Conservation (phyloP, 2,797 vertebrate genomes). For the Ispidina picta region DNA sequence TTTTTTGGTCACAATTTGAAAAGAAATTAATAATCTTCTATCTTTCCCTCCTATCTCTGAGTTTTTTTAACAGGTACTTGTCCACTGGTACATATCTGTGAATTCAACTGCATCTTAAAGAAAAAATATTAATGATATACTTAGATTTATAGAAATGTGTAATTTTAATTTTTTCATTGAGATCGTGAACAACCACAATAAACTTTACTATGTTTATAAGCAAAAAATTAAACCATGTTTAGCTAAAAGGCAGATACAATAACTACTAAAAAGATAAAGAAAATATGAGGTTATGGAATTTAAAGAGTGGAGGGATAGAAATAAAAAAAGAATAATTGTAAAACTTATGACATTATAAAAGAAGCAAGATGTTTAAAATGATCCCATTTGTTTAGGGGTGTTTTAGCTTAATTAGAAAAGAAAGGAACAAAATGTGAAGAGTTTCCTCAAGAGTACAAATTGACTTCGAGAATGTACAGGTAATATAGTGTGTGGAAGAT, state of each 20-base stretch:
- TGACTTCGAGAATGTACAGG: not conserved
- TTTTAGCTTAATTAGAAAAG: not conserved
- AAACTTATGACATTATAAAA: not conserved
- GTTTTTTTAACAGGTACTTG: not conserved
- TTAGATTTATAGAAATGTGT: not conserved
- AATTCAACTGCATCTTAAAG: not conserved
- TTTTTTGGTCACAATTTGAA: not conserved
- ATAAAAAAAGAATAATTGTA: not conserved
- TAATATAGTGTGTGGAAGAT: not conserved
- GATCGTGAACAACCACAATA: not conserved
- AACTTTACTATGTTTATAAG: not conserved
- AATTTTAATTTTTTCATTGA: not conserved
- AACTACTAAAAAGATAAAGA: not conserved
- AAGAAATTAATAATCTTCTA: not conserved
- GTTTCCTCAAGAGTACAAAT: not conserved
- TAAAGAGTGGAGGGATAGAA: not conserved
- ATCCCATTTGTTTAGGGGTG: not conserved
- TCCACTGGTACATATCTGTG: not conserved
- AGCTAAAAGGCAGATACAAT: not conserved
- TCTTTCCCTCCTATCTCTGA: not conserved
- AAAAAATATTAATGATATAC: not conserved
- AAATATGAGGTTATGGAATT: not conserved
- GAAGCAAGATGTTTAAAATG: not conserved
- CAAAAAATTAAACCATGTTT: not conserved
- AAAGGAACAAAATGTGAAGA: not conserved